Percentiles rank a stretch among this genome's conserved stretches.
Evolutionary conservation across 2,888 invertebrate genomes (phyloP).

Genomic region (Calliopum simillimum): DNA sequence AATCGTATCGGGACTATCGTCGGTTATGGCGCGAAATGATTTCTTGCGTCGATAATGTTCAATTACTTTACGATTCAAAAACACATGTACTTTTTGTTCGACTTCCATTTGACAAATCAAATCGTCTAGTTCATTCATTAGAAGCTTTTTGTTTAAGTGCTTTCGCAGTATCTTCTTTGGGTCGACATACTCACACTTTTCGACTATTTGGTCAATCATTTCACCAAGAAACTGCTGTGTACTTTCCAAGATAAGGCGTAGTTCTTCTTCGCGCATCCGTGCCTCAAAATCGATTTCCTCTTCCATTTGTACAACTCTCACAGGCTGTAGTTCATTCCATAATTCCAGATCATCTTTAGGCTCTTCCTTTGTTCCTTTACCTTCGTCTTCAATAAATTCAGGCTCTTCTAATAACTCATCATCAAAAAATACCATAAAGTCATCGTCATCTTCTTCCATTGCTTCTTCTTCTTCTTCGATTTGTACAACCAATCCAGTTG

Average conservation of each 20-base stretch:
- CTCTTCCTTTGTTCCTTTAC: neutral
- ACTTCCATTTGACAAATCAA: slow-evolving; percentile 27
- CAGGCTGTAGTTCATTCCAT: neutral
- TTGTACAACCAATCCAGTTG: neutral
- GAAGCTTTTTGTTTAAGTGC: slow-evolving; percentile 50
- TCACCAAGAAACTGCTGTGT: no score
- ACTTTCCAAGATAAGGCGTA: no score
- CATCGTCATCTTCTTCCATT: slow-evolving; percentile 27
- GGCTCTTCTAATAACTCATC: slow-evolving; percentile 21
- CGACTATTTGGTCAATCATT: no score
- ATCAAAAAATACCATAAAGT: neutral
- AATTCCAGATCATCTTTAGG: neutral
- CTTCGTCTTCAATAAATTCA: slow-evolving; percentile 32
- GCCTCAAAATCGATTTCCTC: neutral
- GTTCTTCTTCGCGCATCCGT: no score
- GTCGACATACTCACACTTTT: slow-evolving; percentile 41
- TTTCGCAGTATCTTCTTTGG: slow-evolving; percentile 40
- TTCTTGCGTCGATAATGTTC: slow-evolving; percentile 56
- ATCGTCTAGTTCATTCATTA: slow-evolving; percentile 38
- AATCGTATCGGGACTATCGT: slow-evolving; percentile 43
- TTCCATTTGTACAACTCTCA: neutral
- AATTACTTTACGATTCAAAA: slow-evolving; percentile 50
- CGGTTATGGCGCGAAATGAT: slow-evolving; percentile 48
- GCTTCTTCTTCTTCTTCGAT: neutral
- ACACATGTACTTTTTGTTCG: slow-evolving; percentile 43